A percentile compares a stretch with the other conserved stretches of the same genome.
Conservation (phyloP, 2,113 vertebrate species). For the Pomatostomus ruficeps region DNA sequence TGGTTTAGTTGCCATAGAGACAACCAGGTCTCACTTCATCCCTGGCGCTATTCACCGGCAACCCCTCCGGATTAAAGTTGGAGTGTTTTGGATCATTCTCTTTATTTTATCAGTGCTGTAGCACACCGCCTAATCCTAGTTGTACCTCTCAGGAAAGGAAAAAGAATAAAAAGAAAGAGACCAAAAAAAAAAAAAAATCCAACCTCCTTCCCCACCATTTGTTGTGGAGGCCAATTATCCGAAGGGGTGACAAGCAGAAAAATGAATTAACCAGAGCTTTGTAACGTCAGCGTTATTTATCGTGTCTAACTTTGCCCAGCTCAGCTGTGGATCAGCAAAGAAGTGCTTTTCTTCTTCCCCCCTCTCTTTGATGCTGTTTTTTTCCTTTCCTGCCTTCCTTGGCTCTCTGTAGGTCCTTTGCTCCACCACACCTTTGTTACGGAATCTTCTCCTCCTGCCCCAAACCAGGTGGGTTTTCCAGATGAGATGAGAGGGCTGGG, state of each 20-base stretch:
- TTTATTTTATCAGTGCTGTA: conserved; percentile 11
- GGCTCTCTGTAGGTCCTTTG: background rate
- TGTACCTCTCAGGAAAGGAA: background rate
- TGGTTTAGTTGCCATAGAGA: conserved; percentile 72
- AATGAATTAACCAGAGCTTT: conserved; percentile 54
- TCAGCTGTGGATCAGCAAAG: conserved; percentile 58
- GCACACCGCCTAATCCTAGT: conserved; percentile 27
- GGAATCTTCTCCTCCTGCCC: background rate
- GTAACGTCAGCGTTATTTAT: conserved; percentile 60
- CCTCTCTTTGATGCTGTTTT: conserved; percentile 20
- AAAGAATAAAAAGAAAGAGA: background rate
- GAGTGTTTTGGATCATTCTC: conserved; percentile 29
- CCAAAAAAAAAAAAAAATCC: conserved; percentile 20
- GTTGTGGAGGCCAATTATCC: conserved; percentile 66
- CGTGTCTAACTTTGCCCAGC: conserved; percentile 59
- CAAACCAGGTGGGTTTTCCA: background rate
- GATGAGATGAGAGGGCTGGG: background rate
- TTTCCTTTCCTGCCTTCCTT: background rate
- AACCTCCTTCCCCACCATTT: conserved; percentile 17
- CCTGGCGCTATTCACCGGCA: background rate
- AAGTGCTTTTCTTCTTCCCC: conserved; percentile 1
- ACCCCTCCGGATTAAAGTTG: conserved; percentile 53
- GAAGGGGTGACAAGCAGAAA: conserved; percentile 50
- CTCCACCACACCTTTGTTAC: background rate
- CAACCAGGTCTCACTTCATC: conserved; percentile 50